Evolutionary conservation across 92 coral and sea anemone genomes (phyloP).

Genomic region (Meandrina meandrites): DNA sequence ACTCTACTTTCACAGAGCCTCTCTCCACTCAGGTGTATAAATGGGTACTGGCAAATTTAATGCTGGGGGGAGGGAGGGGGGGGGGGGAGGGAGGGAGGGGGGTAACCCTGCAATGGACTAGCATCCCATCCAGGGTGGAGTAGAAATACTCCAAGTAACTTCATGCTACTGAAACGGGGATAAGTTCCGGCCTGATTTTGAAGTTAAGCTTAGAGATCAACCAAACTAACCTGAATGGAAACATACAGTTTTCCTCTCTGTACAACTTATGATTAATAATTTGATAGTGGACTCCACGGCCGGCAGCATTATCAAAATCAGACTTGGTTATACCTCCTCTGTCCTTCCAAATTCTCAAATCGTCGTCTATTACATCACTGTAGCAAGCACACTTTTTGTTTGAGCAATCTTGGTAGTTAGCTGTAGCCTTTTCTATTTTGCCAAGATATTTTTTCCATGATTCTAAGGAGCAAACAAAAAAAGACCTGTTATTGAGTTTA

Average conservation of each 20-base stretch:
- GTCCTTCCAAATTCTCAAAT: slow-evolving; percentile 83
- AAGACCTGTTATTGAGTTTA: no score
- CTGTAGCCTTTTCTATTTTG: slow-evolving; percentile 70
- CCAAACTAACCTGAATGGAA: slow-evolving; percentile 78
- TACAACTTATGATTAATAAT: slow-evolving; percentile 87
- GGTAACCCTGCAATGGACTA: no score
- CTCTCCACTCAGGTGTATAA: no score
- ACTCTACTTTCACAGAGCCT: no score
- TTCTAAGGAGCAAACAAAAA: slow-evolving; percentile 38
- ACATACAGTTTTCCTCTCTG: slow-evolving; percentile 93
- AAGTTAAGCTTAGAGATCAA: no score
- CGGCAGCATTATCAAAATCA: slow-evolving; percentile 75
- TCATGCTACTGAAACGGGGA: no score
- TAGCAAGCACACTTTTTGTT: slow-evolving; percentile 94
- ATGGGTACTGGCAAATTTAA: no score
- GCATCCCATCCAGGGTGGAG: no score
- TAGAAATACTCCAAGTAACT: no score
- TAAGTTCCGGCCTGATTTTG: no score
- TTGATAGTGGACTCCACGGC: slow-evolving; percentile 92
- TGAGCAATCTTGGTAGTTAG: slow-evolving; percentile 79
- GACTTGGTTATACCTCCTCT: slow-evolving; percentile 79
- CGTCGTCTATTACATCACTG: slow-evolving; percentile 80
- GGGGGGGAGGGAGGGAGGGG: no score
- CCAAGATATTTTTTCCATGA: slow-evolving; percentile 86
- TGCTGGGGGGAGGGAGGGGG: no score